A percentile compares a stretch with the other conserved stretches of the same genome.
phyloP scores from a whole-genome alignment of 92 coral and sea anemone genomes.

The Porites evermanni region DNA sequence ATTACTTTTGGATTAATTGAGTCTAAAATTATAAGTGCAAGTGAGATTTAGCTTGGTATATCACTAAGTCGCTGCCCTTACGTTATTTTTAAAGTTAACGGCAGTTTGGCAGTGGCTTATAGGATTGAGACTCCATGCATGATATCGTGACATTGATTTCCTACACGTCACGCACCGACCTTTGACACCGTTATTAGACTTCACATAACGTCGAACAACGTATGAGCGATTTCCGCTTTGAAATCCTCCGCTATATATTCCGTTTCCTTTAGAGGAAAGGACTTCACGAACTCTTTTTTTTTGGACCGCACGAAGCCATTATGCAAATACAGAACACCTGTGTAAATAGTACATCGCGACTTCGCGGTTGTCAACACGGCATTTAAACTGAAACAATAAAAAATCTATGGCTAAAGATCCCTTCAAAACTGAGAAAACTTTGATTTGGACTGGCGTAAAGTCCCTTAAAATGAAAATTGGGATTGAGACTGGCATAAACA shows the following conservation, averaged over 20 bases:
- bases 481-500: not conserved
- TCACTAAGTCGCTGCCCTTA: too few species aligned
- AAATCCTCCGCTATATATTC: constrained; percentile 1
- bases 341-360: not conserved
- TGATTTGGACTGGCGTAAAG: constrained; percentile 11
- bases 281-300: constrained; percentile 7
- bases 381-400: constrained; percentile 10
- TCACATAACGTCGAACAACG: constrained; percentile 2
- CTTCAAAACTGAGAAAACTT: constrained; percentile 12
- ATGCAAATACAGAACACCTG: too few species aligned
- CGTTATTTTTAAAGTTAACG: too few species aligned
- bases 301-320: not conserved
- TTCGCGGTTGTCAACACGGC: constrained; percentile 10
- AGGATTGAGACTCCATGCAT: too few species aligned
- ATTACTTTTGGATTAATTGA: too few species aligned
- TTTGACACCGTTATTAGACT: not conserved
- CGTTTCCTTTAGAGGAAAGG: constrained; percentile 2
- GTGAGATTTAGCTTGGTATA: too few species aligned
- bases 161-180: constrained; percentile 3
- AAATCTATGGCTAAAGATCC: constrained; percentile 9
- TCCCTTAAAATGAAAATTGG: constrained; percentile 4
- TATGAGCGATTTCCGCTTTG: not conserved
- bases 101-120: too few species aligned
- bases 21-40: too few species aligned
- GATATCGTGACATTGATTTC: too few species aligned